These are phyloP conservation scores for Propsilocerus akamusi DNA, from an alignment of 1,140 invertebrate species.

Conservation along the genomic window DNA sequence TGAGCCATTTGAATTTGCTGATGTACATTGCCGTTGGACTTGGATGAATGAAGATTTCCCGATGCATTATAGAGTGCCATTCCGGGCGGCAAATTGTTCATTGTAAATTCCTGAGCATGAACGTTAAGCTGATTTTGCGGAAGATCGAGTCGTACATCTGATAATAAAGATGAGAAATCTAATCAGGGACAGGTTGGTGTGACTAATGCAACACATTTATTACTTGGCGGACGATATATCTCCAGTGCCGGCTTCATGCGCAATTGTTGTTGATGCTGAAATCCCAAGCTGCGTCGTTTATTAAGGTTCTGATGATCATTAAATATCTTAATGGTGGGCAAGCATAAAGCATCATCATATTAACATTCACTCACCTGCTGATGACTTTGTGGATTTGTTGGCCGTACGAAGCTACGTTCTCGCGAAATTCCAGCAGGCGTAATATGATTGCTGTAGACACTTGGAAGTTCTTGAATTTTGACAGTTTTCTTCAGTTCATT, in stretches of 20 bases:
- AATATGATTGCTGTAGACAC: background rate
- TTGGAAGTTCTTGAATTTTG: slow-evolving; percentile 12
- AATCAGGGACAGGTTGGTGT: background rate
- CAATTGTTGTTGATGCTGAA: slow-evolving; percentile 17
- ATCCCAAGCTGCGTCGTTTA: slow-evolving; percentile 22
- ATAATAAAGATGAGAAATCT: background rate
- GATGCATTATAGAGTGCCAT: slow-evolving; percentile 13
- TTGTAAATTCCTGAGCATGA: slow-evolving; percentile 70
- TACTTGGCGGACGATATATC: slow-evolving; percentile 74
- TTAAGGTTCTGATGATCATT: slow-evolving; percentile 9
- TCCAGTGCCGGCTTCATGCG: slow-evolving; percentile 62
- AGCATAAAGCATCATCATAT: slow-evolving; percentile 8
- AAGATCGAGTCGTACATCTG: slow-evolving; percentile 10
- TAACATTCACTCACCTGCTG: slow-evolving; percentile 24
- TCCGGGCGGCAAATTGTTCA: slow-evolving; percentile 27
- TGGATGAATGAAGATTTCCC: slow-evolving; percentile 25
- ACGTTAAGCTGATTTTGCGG: slow-evolving; percentile 48
- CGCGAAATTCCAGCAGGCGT: slow-evolving; percentile 30
- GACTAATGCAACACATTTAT: slow-evolving; percentile 13
- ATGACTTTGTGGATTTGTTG: slow-evolving; percentile 34
- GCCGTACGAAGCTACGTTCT: slow-evolving; percentile 36
- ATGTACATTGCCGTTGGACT: slow-evolving; percentile 39
- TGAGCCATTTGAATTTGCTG: slow-evolving; percentile 23
- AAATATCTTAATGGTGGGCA: background rate
- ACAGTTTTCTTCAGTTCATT: background rate